These are phyloP conservation scores for Chiropotes sagulatus DNA, from an alignment of 2,797 vertebrate species.

Conservation along the genomic window DNA sequence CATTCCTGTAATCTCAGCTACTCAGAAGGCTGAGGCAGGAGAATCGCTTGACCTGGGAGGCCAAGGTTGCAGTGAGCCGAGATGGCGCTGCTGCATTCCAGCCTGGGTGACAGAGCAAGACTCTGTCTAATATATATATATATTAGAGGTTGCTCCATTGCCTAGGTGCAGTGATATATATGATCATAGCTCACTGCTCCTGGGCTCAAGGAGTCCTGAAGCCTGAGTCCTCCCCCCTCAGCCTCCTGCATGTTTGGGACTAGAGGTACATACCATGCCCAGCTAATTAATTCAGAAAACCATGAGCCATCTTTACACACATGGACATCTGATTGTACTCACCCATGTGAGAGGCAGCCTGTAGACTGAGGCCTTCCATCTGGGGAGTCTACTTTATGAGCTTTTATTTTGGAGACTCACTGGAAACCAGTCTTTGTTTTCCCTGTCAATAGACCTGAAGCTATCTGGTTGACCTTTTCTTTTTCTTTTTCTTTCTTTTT, in stretches of 20 bases:
- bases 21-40: too few relatives aligned
- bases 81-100: too few relatives aligned
- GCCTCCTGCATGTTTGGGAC: not conserved
- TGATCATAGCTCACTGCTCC: not conserved
- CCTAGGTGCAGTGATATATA: not conserved
- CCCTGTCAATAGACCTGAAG: not conserved
- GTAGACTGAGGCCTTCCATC: not conserved
- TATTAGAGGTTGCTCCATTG: not conserved
- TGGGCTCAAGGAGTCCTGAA: not conserved
- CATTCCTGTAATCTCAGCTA: too few relatives aligned
- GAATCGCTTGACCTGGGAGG: too few relatives aligned
- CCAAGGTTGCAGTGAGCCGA: too few relatives aligned
- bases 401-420: not conserved
- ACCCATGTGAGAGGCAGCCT: not conserved
- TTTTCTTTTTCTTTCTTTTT: too few relatives aligned
- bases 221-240: not conserved
- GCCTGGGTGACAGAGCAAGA: too few relatives aligned
- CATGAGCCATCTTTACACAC: not conserved
- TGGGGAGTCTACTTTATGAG: not conserved
- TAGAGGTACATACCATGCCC: not conserved
- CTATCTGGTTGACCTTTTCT: not conserved
- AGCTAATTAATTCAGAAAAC: not conserved
- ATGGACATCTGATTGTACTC: not conserved
- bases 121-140: too few relatives aligned
- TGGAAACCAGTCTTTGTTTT: not conserved